Evolutionary conservation across 2,888 invertebrate genomes (phyloP).

Genomic region (Kuschelorhynchus macadamiae): DNA sequence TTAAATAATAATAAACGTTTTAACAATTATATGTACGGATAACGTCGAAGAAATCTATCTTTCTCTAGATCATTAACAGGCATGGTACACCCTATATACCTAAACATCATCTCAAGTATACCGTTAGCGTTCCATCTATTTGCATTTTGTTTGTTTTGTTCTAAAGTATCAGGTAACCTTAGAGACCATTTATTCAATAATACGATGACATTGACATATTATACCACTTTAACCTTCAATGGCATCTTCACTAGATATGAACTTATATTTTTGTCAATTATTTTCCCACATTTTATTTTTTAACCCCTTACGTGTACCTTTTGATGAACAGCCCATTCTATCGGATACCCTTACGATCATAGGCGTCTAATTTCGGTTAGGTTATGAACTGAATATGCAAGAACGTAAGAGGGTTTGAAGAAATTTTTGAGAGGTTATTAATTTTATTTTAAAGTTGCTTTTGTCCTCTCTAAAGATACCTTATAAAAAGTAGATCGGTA

Average conservation of each 20-base stretch:
- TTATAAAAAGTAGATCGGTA: conserved; percentile 29
- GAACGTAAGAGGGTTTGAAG: conserved; percentile 17
- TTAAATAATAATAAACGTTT: too few relatives aligned
- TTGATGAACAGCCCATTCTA: background rate
- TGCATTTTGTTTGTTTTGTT: conserved; percentile 58
- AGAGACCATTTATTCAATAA: conserved; percentile 55
- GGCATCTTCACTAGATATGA: conserved; percentile 16
- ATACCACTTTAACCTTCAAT: conserved; percentile 31
- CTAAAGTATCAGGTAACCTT: conserved; percentile 56
- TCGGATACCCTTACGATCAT: background rate
- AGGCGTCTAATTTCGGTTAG: background rate
- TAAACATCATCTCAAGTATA: conserved; percentile 18
- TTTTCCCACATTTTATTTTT: conserved; percentile 43
- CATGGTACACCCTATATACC: too few relatives aligned
- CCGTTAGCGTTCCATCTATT: conserved; percentile 45
- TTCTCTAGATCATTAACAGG: too few relatives aligned
- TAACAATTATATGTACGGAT: too few relatives aligned
- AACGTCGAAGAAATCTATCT: too few relatives aligned
- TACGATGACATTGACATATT: conserved; percentile 56
- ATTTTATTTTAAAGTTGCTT: conserved; percentile 18
- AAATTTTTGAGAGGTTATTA: conserved; percentile 33
- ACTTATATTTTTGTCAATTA: conserved; percentile 39
- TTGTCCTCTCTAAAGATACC: conserved; percentile 14
- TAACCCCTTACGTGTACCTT: background rate
- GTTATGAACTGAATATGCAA: background rate